Evolutionary conservation across 2,888 invertebrate genomes (phyloP).

Genomic region (Odontocerum albicorne): DNA sequence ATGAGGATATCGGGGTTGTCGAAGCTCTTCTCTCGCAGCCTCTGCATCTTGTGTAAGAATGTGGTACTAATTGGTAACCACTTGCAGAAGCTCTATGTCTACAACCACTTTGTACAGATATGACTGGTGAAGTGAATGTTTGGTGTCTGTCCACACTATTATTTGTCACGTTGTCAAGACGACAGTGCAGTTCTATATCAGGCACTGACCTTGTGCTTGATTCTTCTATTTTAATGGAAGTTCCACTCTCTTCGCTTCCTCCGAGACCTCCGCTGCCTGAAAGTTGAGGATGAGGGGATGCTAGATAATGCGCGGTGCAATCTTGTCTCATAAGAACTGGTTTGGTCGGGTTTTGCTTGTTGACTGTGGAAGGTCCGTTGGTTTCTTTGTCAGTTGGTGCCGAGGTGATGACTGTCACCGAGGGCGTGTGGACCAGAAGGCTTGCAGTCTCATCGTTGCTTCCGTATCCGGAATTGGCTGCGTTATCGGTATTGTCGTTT

Average conservation of each 20-base stretch:
- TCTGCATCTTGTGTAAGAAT: slow-evolving; percentile 62
- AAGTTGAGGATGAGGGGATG: slow-evolving; percentile 68
- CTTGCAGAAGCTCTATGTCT: slow-evolving; percentile 65
- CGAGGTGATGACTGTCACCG: slow-evolving; percentile 51
- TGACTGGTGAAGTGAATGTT: slow-evolving; percentile 57
- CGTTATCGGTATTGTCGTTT: slow-evolving; percentile 59
- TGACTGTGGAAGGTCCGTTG: slow-evolving; percentile 47
- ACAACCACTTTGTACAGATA: slow-evolving; percentile 51
- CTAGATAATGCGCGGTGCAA: slow-evolving; percentile 75
- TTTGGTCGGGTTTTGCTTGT: slow-evolving; percentile 61
- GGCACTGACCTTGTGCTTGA: slow-evolving; percentile 76
- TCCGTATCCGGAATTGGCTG: slow-evolving; percentile 66
- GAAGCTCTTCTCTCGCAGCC: slow-evolving; percentile 79
- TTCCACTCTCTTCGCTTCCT: slow-evolving; percentile 74
- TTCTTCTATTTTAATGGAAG: slow-evolving; percentile 65
- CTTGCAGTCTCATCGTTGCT: slow-evolving; percentile 84
- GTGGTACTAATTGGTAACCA: slow-evolving; percentile 67
- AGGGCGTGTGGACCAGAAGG: slow-evolving; percentile 68
- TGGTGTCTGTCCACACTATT: slow-evolving; percentile 53
- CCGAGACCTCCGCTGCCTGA: slow-evolving; percentile 63
- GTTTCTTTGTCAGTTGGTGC: slow-evolving; percentile 41
- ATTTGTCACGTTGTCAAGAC: slow-evolving; percentile 48
- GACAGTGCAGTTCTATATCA: slow-evolving; percentile 79
- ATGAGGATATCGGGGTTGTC: slow-evolving; percentile 73
- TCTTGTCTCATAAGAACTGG: slow-evolving; percentile 85